Percentiles rank a stretch among this genome's conserved stretches.
These are phyloP conservation scores for Megaceryle torquata DNA, from an alignment of 2,113 vertebrate genomes.

Conservation along the genomic window DNA sequence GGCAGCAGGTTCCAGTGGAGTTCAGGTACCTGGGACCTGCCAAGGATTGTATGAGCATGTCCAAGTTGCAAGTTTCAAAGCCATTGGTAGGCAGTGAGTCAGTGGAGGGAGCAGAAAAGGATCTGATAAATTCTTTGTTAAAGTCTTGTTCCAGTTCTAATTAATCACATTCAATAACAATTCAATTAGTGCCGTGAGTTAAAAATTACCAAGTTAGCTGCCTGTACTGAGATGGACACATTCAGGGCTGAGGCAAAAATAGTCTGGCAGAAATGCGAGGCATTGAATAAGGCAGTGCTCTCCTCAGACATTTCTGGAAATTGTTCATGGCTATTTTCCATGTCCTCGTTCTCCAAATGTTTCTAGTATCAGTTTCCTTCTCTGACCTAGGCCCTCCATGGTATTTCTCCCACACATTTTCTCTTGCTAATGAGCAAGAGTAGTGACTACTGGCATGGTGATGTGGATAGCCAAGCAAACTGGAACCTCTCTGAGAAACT, in stretches of 20 bases:
- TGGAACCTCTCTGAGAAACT: background rate
- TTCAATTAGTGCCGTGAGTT: conserved; percentile 52
- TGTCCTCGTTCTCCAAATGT: background rate
- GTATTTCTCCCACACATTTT: background rate
- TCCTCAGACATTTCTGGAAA: conserved; percentile 38
- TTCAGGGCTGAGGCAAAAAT: conserved; percentile 9
- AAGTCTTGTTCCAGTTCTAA: conserved; percentile 28
- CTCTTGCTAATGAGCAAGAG: background rate
- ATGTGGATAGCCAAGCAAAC: background rate
- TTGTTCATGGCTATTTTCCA: conserved; percentile 11
- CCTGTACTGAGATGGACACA: background rate
- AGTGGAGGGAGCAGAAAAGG: background rate
- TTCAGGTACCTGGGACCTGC: background rate
- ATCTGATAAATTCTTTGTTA: conserved; percentile 41
- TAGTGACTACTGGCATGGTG: background rate
- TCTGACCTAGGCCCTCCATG: background rate
- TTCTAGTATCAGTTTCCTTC: background rate
- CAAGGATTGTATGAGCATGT: background rate
- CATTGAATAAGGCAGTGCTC: conserved; percentile 18
- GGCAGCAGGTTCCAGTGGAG: background rate
- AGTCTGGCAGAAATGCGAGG: conserved; percentile 28
- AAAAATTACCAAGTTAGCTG: conserved; percentile 57
- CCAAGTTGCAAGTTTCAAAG: background rate
- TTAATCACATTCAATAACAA: conserved; percentile 58
- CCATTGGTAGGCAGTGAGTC: background rate